Base-by-base conservation (phyloP, 2,888 invertebrate genomes). In the Portevinia maculata region DNA sequence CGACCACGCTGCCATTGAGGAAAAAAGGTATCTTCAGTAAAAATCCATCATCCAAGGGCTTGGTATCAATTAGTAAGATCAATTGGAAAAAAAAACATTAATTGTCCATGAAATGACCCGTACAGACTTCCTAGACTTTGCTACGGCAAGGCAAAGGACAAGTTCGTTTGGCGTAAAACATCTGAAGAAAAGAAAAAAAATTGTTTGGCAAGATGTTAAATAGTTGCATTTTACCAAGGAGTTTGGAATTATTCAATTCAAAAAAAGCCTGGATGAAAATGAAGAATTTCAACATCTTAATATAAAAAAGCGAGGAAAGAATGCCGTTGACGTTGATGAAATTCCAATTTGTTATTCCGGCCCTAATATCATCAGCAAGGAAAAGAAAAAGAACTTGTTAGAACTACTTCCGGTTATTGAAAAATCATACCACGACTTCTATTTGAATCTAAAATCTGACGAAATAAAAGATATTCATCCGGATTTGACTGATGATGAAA, bases 321-420 rank as follows among this genome's bases (percentile, higher is more conserved):
- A 34, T 37, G 21, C 15, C 15, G 37, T 69, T 52, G 13, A n/a
- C 6, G 9, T 19, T 9, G 9, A 15, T 32, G 8, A 64, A 37
- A 13, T 64, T 21, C 50, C 13, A 11, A 28, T 13, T 2, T 50
- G 50, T 28, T 50, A 50, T 15, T 50, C 30, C 21, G 28, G 28
- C 15, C 30, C 50, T 19, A 53, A 67, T 67, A 1, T 44, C 44
- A 44, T 44, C 44, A 44, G 44, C 44, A 53, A 65, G n/a, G n/a
- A n/a, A n/a, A n/a, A n/a, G n/a, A n/a, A n/a, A n/a, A n/a, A n/a
- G n/a, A n/a, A n/a, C n/a, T 44, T 24, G 34, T 19, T 39, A 55
- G 19, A 67, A 67, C 39, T 52, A 41, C 34, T 67, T n/a, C 32
- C 67, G 46, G 17, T 67, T 15, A 67, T 67, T 24, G 32, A 55